Conservation (phyloP, 1,140 invertebrate genomes). For the Mamestra configurata region DNA sequence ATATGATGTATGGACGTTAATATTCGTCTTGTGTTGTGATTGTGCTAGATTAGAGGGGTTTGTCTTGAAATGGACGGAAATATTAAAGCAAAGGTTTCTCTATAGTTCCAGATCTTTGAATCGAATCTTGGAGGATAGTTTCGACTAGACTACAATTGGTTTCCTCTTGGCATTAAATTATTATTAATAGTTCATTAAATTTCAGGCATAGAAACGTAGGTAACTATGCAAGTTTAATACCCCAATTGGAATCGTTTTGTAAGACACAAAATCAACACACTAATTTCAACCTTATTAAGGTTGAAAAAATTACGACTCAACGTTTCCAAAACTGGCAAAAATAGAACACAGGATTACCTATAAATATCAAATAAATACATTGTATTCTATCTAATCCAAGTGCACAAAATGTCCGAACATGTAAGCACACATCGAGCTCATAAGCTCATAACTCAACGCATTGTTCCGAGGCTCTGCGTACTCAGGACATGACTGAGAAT, state of each 20-base stretch:
- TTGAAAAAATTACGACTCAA: no score
- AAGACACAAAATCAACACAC: no score
- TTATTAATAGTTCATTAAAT: no score
- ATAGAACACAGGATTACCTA: neutral
- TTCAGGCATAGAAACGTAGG: no score
- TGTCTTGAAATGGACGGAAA: conserved; percentile 1
- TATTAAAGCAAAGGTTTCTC: neutral
- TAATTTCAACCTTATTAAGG: no score
- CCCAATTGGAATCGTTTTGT: no score
- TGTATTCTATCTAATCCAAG: conserved; percentile 12
- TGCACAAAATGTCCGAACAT: conserved; percentile 1
- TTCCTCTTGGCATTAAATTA: no score
- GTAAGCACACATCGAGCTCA: neutral
- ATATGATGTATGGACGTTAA: conserved; percentile 11
- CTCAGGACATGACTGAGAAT: conserved; percentile 17
- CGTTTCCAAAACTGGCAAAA: no score
- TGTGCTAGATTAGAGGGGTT: neutral
- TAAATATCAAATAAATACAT: neutral
- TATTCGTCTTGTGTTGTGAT: conserved; percentile 4
- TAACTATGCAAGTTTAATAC: no score
- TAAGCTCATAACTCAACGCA: neutral
- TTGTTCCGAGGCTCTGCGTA: neutral
- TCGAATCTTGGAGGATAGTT: no score
- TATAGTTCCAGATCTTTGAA: neutral
- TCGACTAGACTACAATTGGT: no score